Conservation (phyloP, 2,888 invertebrate species). For the Tiliacea aurago region DNA sequence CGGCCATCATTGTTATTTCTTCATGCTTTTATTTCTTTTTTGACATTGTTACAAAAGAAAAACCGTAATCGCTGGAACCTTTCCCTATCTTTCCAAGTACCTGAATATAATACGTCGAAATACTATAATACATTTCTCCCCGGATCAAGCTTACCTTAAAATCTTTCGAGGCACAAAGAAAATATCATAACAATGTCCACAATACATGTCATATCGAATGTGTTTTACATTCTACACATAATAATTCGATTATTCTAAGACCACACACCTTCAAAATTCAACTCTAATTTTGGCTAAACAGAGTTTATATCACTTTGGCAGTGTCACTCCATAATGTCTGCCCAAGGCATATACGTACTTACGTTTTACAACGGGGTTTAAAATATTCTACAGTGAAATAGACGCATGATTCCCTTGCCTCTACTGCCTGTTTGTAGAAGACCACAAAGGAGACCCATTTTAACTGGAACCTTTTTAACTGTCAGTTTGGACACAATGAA, state of each 20-base stretch:
- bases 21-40: slow-evolving; percentile 9
- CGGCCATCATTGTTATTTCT: slow-evolving; percentile 23
- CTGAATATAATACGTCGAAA: slow-evolving; percentile 21
- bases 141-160: slow-evolving; percentile 50
- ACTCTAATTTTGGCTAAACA: neutral
- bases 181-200: slow-evolving; percentile 59
- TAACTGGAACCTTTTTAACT: slow-evolving; percentile 54
- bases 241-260: slow-evolving; percentile 48
- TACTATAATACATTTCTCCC: slow-evolving; percentile 50
- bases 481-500: slow-evolving; percentile 44
- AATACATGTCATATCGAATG: slow-evolving; percentile 52
- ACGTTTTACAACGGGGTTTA: slow-evolving; percentile 52
- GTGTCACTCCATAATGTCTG: neutral
- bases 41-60: slow-evolving; percentile 24
- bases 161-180: slow-evolving; percentile 54
- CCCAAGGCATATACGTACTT: slow-evolving; percentile 7
- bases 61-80: slow-evolving; percentile 14
- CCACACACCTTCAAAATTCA: neutral
- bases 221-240: slow-evolving; percentile 52
- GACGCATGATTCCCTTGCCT: slow-evolving; percentile 40
- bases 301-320: neutral
- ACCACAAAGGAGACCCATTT: slow-evolving; percentile 45
- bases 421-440: slow-evolving; percentile 41
- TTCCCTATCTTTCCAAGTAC: slow-evolving; percentile 26
- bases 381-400: slow-evolving; percentile 54